Evolutionary conservation across 2,113 vertebrate genomes (phyloP), one percentile per base, ranked within the genome.

Genomic region (Eulacestoma nigropectus): DNA sequence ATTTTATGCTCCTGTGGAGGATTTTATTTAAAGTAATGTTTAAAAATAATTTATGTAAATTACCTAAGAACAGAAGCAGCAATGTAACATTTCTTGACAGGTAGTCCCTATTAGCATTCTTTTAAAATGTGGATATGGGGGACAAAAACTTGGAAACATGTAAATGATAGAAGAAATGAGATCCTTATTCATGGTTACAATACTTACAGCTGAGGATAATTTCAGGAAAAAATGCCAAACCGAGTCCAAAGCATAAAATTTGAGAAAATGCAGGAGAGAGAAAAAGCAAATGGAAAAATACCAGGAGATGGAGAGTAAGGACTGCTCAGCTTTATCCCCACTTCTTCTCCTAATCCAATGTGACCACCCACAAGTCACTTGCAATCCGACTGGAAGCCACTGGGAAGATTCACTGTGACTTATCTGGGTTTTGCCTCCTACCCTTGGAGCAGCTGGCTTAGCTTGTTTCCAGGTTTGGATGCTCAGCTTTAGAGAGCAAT

Each of bases 21-120:
- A 84, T 93, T 95, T 96, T 96, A 78, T 88, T 90, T 95, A 73
- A 95, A 91, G 90, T 84, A 79, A 94, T 93, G 83, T 65, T 96
- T 94, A 53, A 95, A 96, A 96, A 88, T 95, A 97, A 96, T 97
- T 95, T 93, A 95, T 95, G 96, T 78, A 96, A 96, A 96, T 96
- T 94, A 95, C 65, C 90, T 30, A 72, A 93, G 93, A 97, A 73
- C 76, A 96, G 96, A 96, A 87, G 92, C 92, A 84, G 92, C 88
- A 90, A 87, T 93, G 95, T 93, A 96, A 84, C 92, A 93, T 84
- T 93, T 84, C 92, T 73, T 94, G 96, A 94, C 83, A 95, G 92
- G 96, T 87, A 96, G 56, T 84, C 80, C 80, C 92, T 79, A 95
- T 96, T 92, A 96, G 86, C 53, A 65, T 95, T 90, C 95, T 72